Evolutionary conservation across 2,888 invertebrate genomes (phyloP), one percentile per base, ranked within the genome.

Genomic region (Neria commutata): DNA sequence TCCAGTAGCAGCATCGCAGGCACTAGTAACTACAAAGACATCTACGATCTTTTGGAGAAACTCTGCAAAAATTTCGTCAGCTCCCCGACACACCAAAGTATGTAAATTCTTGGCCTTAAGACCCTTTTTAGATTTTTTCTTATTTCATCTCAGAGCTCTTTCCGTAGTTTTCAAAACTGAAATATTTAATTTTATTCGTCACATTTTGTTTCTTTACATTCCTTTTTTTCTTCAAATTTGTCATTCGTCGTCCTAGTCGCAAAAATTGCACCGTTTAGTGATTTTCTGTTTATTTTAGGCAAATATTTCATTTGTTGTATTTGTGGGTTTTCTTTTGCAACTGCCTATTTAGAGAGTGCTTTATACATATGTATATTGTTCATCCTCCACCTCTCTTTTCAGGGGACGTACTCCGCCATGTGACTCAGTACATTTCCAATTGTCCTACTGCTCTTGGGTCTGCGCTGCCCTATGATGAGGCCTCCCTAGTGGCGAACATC

Each of bases 371-470:
- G 21, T 19, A n/a, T n/a, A n/a, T n/a, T n/a, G n/a, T n/a, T n/a
- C 26, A 0, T 42, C 23, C 11, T 25, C 53, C 54, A 58, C 40
- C 16, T 24, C 25, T 33, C 21, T 51, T 71, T 70, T 1, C 50
- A 77, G 76, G 69, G 66, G 73, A 75, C 40, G 64, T 73, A 56
- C 62, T 76, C 17, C 73, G 73, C 25, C 69, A 72, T 66, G 72
- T 75, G 47, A 74, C 74, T 25, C 69, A 73, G 58, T 73, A 74
- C 63, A 75, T 78, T 65, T 73, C 74, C 33, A 72, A 74, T 49
- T 72, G 70, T 60, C 74, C 76, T 17, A 71, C 70, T 21, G 69
- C 72, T 3, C 66, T 76, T 26, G 69, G 70, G 3, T 68, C 68
- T 19, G 67, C 68, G 16, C 58, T 74, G 52, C 73, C 74, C 3